Evolutionary conservation across 1,140 invertebrate genomes (phyloP).

Genomic region (Holcopasites calliopsidis): DNA sequence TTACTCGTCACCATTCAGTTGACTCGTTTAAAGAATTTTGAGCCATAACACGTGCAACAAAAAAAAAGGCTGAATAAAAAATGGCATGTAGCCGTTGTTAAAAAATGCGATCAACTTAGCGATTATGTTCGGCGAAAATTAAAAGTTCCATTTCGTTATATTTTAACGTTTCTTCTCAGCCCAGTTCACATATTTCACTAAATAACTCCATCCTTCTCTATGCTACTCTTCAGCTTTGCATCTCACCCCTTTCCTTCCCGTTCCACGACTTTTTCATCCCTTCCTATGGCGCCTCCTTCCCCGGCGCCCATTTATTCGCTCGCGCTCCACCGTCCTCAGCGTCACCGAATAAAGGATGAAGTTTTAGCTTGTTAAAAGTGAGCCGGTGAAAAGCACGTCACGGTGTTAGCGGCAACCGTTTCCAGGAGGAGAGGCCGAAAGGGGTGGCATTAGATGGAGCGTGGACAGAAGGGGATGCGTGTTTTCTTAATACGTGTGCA

Average conservation of each 20-base stretch:
- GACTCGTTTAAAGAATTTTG: no score
- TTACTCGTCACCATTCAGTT: constrained; percentile 14
- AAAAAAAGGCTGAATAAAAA: constrained; percentile 26
- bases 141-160: constrained; percentile 60
- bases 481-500: background rate
- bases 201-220: constrained; percentile 12
- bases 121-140: constrained; percentile 63
- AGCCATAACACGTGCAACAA: no score
- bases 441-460: background rate
- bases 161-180: constrained; percentile 25
- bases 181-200: constrained; percentile 11
- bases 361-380: constrained; percentile 65
- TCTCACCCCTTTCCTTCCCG: background rate
- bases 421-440: background rate
- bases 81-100: constrained; percentile 26
- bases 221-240: background rate
- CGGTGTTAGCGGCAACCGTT: constrained; percentile 31
- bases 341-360: constrained; percentile 53
- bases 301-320: background rate
- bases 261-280: background rate
- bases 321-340: background rate
- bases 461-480: background rate
- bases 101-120: constrained; percentile 44
- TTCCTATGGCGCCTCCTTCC: background rate
- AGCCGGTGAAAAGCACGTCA: constrained; percentile 55